Base-by-base conservation (phyloP, 2,797 vertebrate genomes). In the Sebastes oblongus region DNA sequence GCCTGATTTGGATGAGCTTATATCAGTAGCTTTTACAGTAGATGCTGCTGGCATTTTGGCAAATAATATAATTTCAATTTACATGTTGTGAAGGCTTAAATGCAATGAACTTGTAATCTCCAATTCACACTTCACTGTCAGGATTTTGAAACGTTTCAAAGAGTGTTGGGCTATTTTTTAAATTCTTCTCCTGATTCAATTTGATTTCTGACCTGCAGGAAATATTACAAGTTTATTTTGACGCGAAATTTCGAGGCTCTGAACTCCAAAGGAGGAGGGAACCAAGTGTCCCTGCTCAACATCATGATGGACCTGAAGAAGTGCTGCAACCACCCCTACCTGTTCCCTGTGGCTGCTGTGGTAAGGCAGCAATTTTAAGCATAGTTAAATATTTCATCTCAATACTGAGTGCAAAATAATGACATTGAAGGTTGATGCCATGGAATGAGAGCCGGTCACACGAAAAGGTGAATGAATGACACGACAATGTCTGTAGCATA, bases 251-350 rank as follows among this genome's bases (percentile, higher is more conserved):
- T 99, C 0, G 98, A 99, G 94, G 98, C 98, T 1, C 94, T 99
- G 88, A 99, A 99, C 93, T 99, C 98, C 0, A 99, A 99, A 93
- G 98, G 98, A 0, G 98, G 98, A 1, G 98, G 98, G 29, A 99
- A 98, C 93, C 98, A 99, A 87, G 98, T 99, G 79, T 99, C 98
- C 0, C 93, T 99, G 86, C 97, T 99, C 42, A 99, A 99, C 93
- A 99, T 99, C 86, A 99, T 99, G 98, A 99, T 99, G 98, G 98
- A 99, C 90, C 93, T 99, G 93, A 99, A 99, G 95, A 99, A 99
- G 86, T 99, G 98, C 86, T 99, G 98, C 86, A 99, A 99, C 84
- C 98, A 99, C 61, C 98, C 98, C 0, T 99, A 99, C 92, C 96
- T 99, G 88, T 99, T 99, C 85, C 98, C 98, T 0, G 98, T 99